Evolutionary conservation across 2,888 invertebrate species (phyloP), one percentile per base, ranked within the genome.

Genomic region (Protonemura montana): DNA sequence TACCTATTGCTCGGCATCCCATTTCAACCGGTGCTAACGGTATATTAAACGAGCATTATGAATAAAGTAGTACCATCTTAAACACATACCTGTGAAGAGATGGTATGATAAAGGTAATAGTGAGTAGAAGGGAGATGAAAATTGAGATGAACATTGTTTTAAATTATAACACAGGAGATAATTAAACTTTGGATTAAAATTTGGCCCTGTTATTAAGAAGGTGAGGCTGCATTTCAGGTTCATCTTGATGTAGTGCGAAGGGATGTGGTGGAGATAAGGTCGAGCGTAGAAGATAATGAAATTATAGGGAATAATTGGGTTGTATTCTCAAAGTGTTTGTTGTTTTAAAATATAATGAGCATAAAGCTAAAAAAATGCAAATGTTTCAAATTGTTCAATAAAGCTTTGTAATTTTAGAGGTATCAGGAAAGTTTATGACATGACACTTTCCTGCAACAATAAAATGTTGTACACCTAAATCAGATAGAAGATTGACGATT

Each of bases 91-190:
- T 76, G 85, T 82, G 78, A 25, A 41, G 76, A 42, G 35, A 21
- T 21, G 6, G 80, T 16, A 27, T 25, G 27, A 81, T 80, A 27
- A 81, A 80, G n/a, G 35, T 25, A 21, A 77, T 28, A 81, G 86
- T 41, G n/a, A 3, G 85, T 28, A 25, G 85, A 27, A 42, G n/a
- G 85, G 25, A 41, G 30, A 30, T n/a, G 78, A 76, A 29, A 41
- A 86, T 35, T 76, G 41, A 78, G 82, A 83, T 83, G 41, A 87
- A 86, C 84, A 80, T 87, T 86, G 86, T 85, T 87, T 87, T 82
- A 87, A 87, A 87, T 87, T 87, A 87, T 87, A 87, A 87, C 86
- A 29, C 76, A 87, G 85, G 87, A 87, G 86, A 87, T 87, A 87
- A 87, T 87, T 87, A 87, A 87, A 87, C 87, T 82, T 81, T 77